Conservation (phyloP, 2,888 invertebrate species). For the Chymomyza caudatula region DNA sequence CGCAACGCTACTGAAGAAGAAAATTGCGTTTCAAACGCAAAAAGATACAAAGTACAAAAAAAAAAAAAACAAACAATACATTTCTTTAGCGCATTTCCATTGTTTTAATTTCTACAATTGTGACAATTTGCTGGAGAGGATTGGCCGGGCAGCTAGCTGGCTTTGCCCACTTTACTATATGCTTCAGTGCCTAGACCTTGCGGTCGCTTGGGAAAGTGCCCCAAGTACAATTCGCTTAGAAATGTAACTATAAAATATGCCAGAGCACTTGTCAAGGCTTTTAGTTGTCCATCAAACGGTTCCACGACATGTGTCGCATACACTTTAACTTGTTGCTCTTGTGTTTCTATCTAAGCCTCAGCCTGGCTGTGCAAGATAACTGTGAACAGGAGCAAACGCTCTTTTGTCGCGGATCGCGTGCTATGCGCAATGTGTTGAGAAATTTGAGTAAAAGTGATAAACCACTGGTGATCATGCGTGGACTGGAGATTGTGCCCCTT, state of each 20-base stretch:
- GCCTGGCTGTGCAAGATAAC: conserved; percentile 25
- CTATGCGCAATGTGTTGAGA: conserved; percentile 79
- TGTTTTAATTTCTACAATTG: conserved; percentile 40
- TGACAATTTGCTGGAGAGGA: conserved; percentile 52
- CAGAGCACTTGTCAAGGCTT: conserved; percentile 47
- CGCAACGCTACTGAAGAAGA: conserved; percentile 71
- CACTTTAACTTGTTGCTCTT: conserved; percentile 28
- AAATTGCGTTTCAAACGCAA: conserved; percentile 58
- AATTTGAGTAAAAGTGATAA: conserved; percentile 78
- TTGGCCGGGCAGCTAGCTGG: not conserved
- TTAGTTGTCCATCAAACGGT: conserved; percentile 58
- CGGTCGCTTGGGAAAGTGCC: conserved; percentile 54
- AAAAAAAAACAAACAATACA: conserved; percentile 50
- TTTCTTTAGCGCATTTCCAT: conserved; percentile 24
- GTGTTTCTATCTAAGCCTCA: conserved; percentile 25
- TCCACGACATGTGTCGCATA: conserved; percentile 47
- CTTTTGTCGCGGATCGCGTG: conserved; percentile 79
- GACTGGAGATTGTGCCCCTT: conserved; percentile 74
- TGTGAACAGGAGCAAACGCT: conserved; percentile 65
- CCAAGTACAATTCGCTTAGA: not conserved
- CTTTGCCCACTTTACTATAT: conserved; percentile 1
- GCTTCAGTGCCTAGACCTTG: conserved; percentile 46
- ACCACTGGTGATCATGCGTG: conserved; percentile 74
- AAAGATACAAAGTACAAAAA: conserved; percentile 7
- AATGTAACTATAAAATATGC: conserved; percentile 60